Conservation (phyloP, 92 coral and sea anemone genomes). For the Umimayanthus kanabou region DNA sequence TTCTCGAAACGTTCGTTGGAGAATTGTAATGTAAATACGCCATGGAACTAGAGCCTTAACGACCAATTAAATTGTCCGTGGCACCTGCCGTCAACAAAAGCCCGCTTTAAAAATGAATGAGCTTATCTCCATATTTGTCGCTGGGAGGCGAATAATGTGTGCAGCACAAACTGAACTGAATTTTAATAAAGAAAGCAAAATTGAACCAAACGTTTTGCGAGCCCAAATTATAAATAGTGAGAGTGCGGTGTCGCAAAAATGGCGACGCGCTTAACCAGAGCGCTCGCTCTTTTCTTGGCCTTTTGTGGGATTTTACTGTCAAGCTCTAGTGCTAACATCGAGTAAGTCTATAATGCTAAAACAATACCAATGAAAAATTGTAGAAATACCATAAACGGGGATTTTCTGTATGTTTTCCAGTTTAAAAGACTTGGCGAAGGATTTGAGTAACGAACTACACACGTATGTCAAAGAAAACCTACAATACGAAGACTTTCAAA, state of each 20-base stretch:
- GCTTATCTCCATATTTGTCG: conserved; percentile 91
- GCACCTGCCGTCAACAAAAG: conserved; percentile 75
- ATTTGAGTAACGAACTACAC: conserved; percentile 38
- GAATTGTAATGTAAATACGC: conserved; percentile 36
- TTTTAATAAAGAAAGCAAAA: conserved; percentile 55
- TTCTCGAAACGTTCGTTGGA: conserved; percentile 23
- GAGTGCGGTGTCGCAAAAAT: conserved; percentile 43
- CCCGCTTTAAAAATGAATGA: conserved; percentile 87
- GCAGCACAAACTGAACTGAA: conserved; percentile 77
- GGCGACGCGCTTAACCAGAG: conserved; percentile 61
- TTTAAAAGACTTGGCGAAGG: conserved; percentile 40
- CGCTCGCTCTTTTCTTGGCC: conserved; percentile 64
- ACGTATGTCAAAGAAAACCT: conserved; percentile 43
- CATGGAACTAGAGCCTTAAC: conserved; percentile 21
- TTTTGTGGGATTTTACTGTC: conserved; percentile 48
- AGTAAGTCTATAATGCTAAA: conserved; percentile 35
- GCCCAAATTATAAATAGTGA: conserved; percentile 56
- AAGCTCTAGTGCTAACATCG: conserved; percentile 8
- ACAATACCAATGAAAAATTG: neutral
- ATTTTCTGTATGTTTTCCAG: conserved; percentile 70
- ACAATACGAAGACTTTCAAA: conserved; percentile 49
- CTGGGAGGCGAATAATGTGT: conserved; percentile 78
- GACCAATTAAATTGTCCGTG: conserved; percentile 59
- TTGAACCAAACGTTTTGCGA: conserved; percentile 49
- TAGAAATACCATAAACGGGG: conserved; percentile 36